Conservation (phyloP, 2,113 vertebrate species). For the Hassar affinis region DNA sequence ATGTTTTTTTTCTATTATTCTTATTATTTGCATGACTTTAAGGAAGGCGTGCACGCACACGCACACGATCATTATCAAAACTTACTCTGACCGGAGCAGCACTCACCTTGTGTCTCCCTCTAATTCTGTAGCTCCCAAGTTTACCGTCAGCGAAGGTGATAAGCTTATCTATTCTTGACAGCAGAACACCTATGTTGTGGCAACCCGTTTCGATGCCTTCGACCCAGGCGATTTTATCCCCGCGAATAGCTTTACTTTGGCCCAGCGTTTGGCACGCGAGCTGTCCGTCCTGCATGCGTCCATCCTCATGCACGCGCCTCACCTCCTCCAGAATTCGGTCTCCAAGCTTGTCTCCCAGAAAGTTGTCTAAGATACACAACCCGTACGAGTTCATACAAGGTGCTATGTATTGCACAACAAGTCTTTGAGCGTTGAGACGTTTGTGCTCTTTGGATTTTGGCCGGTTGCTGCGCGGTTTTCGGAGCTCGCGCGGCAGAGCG, state of each 20-base stretch:
- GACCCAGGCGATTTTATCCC: slow-evolving; percentile 67
- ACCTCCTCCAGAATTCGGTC: slow-evolving; percentile 66
- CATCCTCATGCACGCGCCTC: slow-evolving; percentile 55
- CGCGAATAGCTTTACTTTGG: slow-evolving; percentile 60
- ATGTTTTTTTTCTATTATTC: too few species aligned
- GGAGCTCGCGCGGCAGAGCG: slow-evolving; percentile 42
- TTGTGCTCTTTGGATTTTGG: slow-evolving; percentile 51
- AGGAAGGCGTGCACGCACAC: background rate
- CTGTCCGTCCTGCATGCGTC: slow-evolving; percentile 62
- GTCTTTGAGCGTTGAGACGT: slow-evolving; percentile 53
- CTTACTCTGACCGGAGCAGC: background rate
- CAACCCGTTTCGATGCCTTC: slow-evolving; percentile 64
- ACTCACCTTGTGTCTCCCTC: slow-evolving; percentile 67
- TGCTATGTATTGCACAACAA: slow-evolving; percentile 60
- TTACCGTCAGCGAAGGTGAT: slow-evolving; percentile 64
- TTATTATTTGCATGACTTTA: background rate
- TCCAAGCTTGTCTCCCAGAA: slow-evolving; percentile 62
- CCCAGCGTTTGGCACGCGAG: slow-evolving; percentile 55
- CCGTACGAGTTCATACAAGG: slow-evolving; percentile 67
- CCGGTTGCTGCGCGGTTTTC: slow-evolving; percentile 46
- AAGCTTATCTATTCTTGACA: slow-evolving; percentile 65
- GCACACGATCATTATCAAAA: background rate
- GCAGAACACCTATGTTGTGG: slow-evolving; percentile 62
- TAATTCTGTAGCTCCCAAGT: slow-evolving; percentile 67
- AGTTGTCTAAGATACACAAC: slow-evolving; percentile 64